Base-by-base conservation (phyloP, 2,888 invertebrate species). In the Galerucella calmariensis region DNA sequence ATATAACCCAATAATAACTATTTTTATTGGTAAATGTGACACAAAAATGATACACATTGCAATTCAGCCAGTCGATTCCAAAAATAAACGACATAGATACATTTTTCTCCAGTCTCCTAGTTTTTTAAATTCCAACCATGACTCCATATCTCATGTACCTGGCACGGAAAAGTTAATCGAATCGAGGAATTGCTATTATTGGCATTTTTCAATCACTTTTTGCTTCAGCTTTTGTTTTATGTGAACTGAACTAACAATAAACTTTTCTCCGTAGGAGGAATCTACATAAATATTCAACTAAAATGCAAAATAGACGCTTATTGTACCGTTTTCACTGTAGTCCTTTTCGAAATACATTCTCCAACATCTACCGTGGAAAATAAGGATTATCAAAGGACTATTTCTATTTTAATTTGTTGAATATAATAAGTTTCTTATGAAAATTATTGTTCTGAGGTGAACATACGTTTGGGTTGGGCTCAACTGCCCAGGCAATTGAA, bases 121-220 rank as follows among this genome's bases (percentile, higher is more conserved):
- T 53, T 53, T 53, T 53, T 53, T n/a, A 53, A n/a, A 53, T n/a
- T 53, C 53, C 53, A n/a, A 53, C 53, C 53, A 53, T 53, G 53
- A 53, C 53, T 53, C 35, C 8, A 6, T 35, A 6, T 35, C 48
- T 14, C 53, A 6, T 53, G 53, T 53, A n/a, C 53, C 53, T 53
- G 53, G 53, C 53, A 53, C 53, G n/a, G n/a, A n/a, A 53, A 53
- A 53, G 53, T 53, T n/a, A 53, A n/a, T 53, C 53, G 53, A 53
- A 53, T 53, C n/a, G 4, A 5, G n/a, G n/a, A 53, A 53, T 53
- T 53, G 53, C 53, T n/a, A 53, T 53, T 53, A 53, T 53, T 53
- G 53, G 53, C 14, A 53, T 53, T 53, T n/a, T 53, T 53, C 53
- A n/a, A 53, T 53, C 53, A 53, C 53, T 53, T n/a, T 53, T 53